A percentile compares a stretch with the other conserved stretches of the same genome.
Conservation (phyloP, 2,888 invertebrate species). For the Pristionchus exspectatus region DNA sequence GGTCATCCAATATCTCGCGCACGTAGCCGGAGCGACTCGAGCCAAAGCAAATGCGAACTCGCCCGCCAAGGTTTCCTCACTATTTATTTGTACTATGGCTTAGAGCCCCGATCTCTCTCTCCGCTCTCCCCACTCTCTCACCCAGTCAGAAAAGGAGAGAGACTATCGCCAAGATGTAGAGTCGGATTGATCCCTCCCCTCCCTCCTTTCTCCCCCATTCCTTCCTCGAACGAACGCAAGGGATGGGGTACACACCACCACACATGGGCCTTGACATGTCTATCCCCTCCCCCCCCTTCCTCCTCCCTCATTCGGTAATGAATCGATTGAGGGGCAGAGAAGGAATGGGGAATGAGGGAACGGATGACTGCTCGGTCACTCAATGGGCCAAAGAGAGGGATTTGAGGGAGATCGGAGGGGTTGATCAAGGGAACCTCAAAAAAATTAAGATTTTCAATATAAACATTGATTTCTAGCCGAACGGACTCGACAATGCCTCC, state of each 20-base stretch:
- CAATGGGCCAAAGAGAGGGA: constrained; percentile 19
- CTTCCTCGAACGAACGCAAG: constrained; percentile 35
- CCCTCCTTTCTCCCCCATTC: neutral
- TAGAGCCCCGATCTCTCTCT: constrained; percentile 49
- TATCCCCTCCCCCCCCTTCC: constrained; percentile 39
- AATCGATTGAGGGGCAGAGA: constrained; percentile 36
- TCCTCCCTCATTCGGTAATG: constrained; percentile 54
- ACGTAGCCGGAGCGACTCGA: constrained; percentile 91
- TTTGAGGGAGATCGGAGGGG: neutral
- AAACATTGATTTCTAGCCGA: constrained; percentile 28
- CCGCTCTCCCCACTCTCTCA: neutral
- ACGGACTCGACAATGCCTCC: constrained; percentile 42
- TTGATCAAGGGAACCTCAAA: neutral
- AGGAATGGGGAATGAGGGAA: constrained; percentile 40
- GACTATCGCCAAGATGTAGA: too few relatives aligned
- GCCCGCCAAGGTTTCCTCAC: constrained; percentile 53
- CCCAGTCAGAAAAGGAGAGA: too few relatives aligned
- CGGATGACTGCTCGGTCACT: constrained; percentile 31
- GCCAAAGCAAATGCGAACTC: constrained; percentile 59
- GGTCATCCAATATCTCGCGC: constrained; percentile 96
- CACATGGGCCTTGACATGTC: constrained; percentile 55
- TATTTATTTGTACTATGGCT: constrained; percentile 53
- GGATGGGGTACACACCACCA: constrained; percentile 31
- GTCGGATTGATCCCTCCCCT: neutral
- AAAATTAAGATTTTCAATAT: neutral